Base-by-base conservation (phyloP, 2,113 vertebrate genomes). In the Takifugu bimaculatus region DNA sequence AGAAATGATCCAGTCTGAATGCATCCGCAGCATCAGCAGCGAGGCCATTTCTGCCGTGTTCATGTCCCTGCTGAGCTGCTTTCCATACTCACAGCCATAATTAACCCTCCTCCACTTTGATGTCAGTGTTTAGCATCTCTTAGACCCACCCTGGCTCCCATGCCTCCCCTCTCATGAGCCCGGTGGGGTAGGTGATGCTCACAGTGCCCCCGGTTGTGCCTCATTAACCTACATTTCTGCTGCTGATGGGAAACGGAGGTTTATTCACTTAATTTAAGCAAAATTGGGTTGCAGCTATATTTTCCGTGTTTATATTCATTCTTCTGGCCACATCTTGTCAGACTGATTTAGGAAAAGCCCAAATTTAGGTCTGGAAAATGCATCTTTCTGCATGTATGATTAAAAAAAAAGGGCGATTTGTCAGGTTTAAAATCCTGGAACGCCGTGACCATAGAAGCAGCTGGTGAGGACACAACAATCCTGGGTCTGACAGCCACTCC, bases 221-320 rank as follows among this genome's bases (percentile, higher is more conserved):
- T 88, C 81, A 84, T 88, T 87, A 88, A 86, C 83, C 82, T 60
- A 84, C 69, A 81, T 88, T 75, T 84, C 55, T 13, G 57, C 27
- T 28, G 58, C 72, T 78, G 65, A 73, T 80, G 65, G 71, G 74
- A 72, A 63, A 53, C 55, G 4, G 12, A 32, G 10, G 7, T 15
- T 6, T 20, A n/a, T 2, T 28, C 45, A 14, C 15, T 45, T 13
- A 1, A 20, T 20, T 20, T 4, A 14, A 45, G 44, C 12, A 5
- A 4, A 15, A 32, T 32, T 4, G 29, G 35, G 35, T 39, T 39
- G 35, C 35, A 39, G 35, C 35, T 39, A 39, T 39, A 39, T 11
- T 39, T 39, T 43, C 13, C 9, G 29, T 27, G 28, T 50, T 42
- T 13, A n/a, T 63, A 10, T 50, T 28, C 39, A 51, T 20, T 20